phyloP scores from a whole-genome alignment of 2,113 vertebrate genomes.

The Aramus guarauna region DNA sequence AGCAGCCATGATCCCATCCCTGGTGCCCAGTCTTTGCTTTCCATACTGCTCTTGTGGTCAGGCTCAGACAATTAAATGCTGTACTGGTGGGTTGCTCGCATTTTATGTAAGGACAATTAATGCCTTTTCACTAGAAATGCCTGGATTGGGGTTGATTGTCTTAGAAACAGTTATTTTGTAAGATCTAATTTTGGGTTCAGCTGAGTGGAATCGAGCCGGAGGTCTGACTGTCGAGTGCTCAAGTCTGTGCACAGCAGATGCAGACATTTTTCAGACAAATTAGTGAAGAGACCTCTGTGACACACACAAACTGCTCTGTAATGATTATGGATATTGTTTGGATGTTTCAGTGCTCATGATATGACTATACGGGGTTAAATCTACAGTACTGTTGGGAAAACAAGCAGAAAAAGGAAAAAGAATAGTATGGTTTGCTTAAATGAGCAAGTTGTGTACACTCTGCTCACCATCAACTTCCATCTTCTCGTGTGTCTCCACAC shows the following conservation, averaged over 20 bases:
- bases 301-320: not conserved
- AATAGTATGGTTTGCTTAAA: not conserved
- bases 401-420: not conserved
- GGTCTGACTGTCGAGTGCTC: not conserved
- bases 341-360: not conserved
- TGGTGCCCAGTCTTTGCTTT: not conserved
- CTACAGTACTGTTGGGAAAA: not conserved
- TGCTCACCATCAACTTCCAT: not conserved
- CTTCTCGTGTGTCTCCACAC: not conserved
- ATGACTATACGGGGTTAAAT: not conserved
- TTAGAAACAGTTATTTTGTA: not conserved
- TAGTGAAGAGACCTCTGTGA: not conserved
- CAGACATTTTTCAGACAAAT: slow-evolving; percentile 19
- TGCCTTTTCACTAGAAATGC: not conserved
- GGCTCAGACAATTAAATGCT: not conserved
- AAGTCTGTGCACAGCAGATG: not conserved
- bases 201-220: not conserved
- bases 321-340: not conserved
- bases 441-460: not conserved
- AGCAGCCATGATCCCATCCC: not conserved
- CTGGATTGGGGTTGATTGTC: not conserved
- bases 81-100: fast-evolving
- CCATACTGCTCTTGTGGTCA: not conserved
- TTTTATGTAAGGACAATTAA: not conserved
- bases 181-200: not conserved